Evolutionary conservation across 1,140 invertebrate genomes (phyloP).

Genomic region (Macrosteles quadrilineatus): DNA sequence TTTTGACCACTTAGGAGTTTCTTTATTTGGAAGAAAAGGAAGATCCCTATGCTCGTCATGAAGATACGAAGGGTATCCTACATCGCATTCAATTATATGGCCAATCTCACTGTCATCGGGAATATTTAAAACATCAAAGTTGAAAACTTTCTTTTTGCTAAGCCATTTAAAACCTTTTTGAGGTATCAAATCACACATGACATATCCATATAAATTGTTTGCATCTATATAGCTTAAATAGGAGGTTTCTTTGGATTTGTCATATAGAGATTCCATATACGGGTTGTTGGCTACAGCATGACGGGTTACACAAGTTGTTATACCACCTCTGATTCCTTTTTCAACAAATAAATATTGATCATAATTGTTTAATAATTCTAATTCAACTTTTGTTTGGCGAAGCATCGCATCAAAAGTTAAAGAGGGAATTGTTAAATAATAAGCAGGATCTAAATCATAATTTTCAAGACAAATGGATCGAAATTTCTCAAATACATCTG

Average conservation of each 20-base stretch:
- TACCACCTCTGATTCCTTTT: neutral
- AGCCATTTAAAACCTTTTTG: neutral
- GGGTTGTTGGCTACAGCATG: neutral
- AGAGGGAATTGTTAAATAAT: neutral
- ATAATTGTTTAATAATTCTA: neutral
- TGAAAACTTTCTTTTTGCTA: neutral
- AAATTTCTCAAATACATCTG: neutral
- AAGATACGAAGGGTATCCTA: constrained; percentile 38
- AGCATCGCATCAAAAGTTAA: neutral
- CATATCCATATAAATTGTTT: neutral
- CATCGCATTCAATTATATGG: neutral
- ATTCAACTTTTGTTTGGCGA: neutral
- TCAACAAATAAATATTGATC: neutral
- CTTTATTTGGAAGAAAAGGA: neutral
- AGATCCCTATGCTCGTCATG: neutral
- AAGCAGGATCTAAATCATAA: neutral
- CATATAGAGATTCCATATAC: neutral
- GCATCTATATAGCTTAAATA: too few relatives aligned
- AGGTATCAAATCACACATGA: neutral
- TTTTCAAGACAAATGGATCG: neutral
- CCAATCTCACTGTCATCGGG: neutral
- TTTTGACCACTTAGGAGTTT: neutral
- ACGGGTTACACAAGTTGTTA: neutral
- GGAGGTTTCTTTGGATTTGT: neutral
- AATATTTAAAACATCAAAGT: neutral